These are phyloP conservation scores for Macrophya alboannulata DNA, from an alignment of 2,888 invertebrate genomes.

Conservation along the genomic window DNA sequence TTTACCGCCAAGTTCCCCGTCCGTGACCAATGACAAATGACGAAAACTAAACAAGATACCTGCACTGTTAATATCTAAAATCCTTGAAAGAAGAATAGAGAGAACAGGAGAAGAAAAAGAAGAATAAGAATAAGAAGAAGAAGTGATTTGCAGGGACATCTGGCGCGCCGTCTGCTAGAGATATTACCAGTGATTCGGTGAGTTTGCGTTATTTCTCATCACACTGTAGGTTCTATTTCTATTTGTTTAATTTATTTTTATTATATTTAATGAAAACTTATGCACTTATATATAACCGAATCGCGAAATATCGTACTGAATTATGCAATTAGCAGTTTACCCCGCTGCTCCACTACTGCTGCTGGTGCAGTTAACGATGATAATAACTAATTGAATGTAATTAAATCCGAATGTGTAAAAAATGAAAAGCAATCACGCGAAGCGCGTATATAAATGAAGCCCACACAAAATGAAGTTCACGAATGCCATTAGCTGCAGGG, in stretches of 20 bases:
- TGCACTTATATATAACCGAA: background rate
- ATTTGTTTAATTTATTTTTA: background rate
- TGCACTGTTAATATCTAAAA: background rate
- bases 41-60: background rate
- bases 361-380: background rate
- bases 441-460: background rate
- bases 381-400: constrained; percentile 30
- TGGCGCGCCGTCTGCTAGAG: constrained; percentile 28
- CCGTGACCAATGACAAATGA: background rate
- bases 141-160: constrained; percentile 41
- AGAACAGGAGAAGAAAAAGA: background rate
- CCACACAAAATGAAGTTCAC: constrained; percentile 10
- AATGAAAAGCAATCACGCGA: constrained; percentile 28
- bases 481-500: constrained; percentile 28
- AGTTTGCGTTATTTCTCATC: constrained; percentile 35
- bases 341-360: background rate
- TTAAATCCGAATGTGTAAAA: constrained; percentile 2
- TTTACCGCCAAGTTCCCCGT: background rate
- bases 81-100: background rate
- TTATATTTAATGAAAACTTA: background rate
- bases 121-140: background rate
- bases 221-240: background rate
- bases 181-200: constrained; percentile 36
- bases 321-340: background rate
- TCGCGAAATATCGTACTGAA: background rate